These are phyloP conservation scores for Rhingia rostrata DNA, from an alignment of 2,888 invertebrate species.

Conservation along the genomic window DNA sequence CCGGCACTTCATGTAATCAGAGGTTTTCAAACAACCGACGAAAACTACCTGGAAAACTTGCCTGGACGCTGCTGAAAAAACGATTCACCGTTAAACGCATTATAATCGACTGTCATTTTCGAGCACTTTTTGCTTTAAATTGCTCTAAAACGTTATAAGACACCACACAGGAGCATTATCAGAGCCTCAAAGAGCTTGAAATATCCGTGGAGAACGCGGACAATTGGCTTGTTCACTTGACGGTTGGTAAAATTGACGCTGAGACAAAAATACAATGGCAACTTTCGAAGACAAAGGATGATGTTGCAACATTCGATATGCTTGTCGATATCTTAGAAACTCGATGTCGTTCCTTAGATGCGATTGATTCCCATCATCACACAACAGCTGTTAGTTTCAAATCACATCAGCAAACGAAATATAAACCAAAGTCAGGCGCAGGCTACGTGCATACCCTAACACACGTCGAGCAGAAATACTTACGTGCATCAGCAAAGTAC, in stretches of 20 bases:
- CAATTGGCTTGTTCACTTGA: conserved; percentile 18
- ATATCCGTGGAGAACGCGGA: no score
- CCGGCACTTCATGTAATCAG: conserved; percentile 36
- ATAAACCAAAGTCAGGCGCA: background rate
- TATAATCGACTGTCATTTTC: conserved; percentile 46
- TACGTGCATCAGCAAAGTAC: background rate
- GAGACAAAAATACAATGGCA: conserved; percentile 59
- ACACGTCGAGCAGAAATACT: no score
- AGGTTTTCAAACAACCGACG: conserved; percentile 12
- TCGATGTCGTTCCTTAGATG: no score
- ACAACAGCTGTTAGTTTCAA: background rate
- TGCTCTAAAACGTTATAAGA: no score
- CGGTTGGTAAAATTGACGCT: no score
- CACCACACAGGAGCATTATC: no score
- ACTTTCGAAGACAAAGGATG: conserved; percentile 23
- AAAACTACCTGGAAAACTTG: conserved; percentile 1
- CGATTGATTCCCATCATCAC: conserved; percentile 7
- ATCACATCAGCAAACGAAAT: background rate
- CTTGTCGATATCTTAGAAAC: no score
- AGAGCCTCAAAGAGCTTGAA: no score
- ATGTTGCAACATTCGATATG: conserved; percentile 13
- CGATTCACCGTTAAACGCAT: conserved; percentile 25
- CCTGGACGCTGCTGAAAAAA: no score
- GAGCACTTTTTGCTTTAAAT: no score
- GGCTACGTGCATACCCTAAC: no score